Base-by-base conservation (phyloP, 2,888 invertebrate genomes). In the Drosophila pullipes region DNA sequence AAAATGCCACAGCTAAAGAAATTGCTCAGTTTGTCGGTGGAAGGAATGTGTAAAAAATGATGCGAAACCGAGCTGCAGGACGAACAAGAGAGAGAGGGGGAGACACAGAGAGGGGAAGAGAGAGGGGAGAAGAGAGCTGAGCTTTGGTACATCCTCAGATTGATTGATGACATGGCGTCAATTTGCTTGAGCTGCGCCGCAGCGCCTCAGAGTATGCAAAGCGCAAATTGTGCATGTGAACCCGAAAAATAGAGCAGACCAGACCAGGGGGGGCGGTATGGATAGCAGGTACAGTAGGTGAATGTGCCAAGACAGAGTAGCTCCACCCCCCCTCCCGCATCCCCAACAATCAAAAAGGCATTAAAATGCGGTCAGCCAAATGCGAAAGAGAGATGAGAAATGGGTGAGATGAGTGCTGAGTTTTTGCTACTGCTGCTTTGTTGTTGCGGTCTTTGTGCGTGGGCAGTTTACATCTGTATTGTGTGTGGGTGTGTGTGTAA, bases 91-190 rank as follows among this genome's bases (percentile, higher is more conserved):
- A 33, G 33, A 16, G 22, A 13, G 35, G 33, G 1, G 53, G n/a
- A 2, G 47, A 2, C 7, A 31, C 0, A 31, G 31, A 7, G 22
- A 13, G 13, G 44, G 3, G 2, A 4, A 49, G 39, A 18, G 16
- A 1, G 30, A 0, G 4, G 6, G 35, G 9, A 3, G 49, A 1
- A 2, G 16, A 6, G 28, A 22, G 28, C 44, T 28, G 63, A 47
- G 30, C 63, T 39, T 54, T 67, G 72, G 69, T 75, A 87, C 78
- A 85, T 66, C 62, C 57, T n/a, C 71, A 70, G 87, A 89, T 89
- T 91, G 91, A 91, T 91, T 90, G 87, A 91, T 90, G 88, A 84
- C 90, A 87, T 82, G 81, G 72, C 80, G 81, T 90, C 86, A 89
- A 89, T 90, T 85, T 83, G 78, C 79, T 78, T 68, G 64, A 70